A percentile compares a stretch with the other conserved stretches of the same genome.
phyloP scores from a whole-genome alignment of 2,888 invertebrate genomes.

The Heterodera filipjevi region DNA sequence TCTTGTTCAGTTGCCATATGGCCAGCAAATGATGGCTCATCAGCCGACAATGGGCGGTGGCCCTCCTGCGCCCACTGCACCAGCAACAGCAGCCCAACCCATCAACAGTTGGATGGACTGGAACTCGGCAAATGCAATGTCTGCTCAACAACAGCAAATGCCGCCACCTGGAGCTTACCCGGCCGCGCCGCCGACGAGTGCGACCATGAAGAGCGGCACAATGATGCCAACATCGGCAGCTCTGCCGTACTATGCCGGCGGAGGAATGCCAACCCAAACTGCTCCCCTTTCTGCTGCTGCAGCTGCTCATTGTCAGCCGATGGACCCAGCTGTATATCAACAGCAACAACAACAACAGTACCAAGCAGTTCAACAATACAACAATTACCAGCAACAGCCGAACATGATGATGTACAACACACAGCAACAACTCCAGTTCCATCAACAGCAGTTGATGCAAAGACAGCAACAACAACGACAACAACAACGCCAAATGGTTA shows the following conservation, averaged over 20 bases:
- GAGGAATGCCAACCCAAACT: not conserved
- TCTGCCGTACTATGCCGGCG: not conserved
- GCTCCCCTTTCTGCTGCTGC: not conserved
- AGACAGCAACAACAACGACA: conserved; percentile 38
- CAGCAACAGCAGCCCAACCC: too few relatives aligned
- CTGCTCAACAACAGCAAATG: not conserved
- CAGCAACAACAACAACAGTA: conserved; percentile 29
- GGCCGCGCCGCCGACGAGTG: not conserved
- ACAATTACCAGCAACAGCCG: conserved; percentile 31
- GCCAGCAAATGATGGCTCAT: not conserved
- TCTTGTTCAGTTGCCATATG: not conserved
- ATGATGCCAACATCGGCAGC: not conserved
- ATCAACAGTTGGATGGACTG: too few relatives aligned
- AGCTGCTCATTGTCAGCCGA: not conserved
- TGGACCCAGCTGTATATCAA: conserved; percentile 15
- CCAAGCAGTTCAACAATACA: conserved; percentile 14
- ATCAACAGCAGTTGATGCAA: conserved; percentile 17
- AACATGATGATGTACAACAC: conserved; percentile 6
- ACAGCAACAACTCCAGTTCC: conserved; percentile 29
- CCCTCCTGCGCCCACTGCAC: not conserved
- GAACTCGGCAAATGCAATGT: not conserved
- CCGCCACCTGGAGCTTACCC: not conserved
- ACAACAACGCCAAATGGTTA: conserved; percentile 26
- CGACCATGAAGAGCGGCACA: not conserved
- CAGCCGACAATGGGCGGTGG: too few relatives aligned